Conservation (phyloP, 2,797 vertebrate species). For the Sebastiscus tertius region DNA sequence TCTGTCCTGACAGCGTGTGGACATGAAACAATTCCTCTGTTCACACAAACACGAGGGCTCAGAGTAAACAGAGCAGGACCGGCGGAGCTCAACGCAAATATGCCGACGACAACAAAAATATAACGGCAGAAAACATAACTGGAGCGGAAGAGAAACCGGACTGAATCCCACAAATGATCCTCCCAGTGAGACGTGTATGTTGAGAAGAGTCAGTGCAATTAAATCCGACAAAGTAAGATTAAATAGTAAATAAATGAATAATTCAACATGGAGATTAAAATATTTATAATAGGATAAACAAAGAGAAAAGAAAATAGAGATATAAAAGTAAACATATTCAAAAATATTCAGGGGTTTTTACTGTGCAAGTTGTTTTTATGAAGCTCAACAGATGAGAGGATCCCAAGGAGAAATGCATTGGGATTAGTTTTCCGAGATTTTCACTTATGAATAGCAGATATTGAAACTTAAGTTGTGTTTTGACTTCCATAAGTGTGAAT, state of each 20-base stretch:
- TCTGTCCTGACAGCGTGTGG: conserved; percentile 21
- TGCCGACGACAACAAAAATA: neutral
- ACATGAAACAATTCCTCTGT: conserved; percentile 16
- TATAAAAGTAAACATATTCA: neutral
- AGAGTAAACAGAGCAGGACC: conserved; percentile 40
- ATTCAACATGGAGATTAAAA: neutral
- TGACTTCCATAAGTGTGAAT: neutral
- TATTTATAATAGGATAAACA: neutral
- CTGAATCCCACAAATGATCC: neutral
- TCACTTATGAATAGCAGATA: neutral
- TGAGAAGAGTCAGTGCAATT: neutral
- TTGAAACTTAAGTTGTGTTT: neutral
- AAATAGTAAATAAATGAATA: neutral
- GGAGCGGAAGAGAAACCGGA: neutral
- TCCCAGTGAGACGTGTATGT: neutral
- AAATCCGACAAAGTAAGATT: neutral
- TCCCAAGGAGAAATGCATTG: neutral
- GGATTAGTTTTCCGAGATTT: neutral
- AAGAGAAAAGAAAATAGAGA: neutral
- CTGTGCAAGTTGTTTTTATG: neutral
- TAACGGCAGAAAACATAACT: neutral
- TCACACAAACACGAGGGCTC: conserved; percentile 21
- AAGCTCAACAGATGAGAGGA: neutral
- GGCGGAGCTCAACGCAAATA: conserved; percentile 31
- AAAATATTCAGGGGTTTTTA: neutral